These are phyloP conservation scores for Zoanthus solanderi DNA, from an alignment of 92 coral and sea anemone genomes.

Conservation along the genomic window DNA sequence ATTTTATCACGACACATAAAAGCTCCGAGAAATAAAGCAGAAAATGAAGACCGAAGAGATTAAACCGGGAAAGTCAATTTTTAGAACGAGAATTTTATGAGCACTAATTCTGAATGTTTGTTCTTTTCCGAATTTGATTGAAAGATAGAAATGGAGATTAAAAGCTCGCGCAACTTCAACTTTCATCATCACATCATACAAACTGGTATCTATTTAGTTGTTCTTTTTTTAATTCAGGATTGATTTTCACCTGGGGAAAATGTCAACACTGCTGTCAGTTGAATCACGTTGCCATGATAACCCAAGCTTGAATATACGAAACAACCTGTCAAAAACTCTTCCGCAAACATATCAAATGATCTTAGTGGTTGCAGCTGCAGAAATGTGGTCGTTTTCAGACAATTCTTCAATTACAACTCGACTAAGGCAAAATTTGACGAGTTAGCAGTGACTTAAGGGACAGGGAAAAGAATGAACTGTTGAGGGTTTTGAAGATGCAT, in stretches of 20 bases:
- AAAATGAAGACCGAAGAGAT: too few species aligned
- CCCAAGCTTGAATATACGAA: background rate
- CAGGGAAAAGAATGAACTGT: background rate
- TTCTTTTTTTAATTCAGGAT: background rate
- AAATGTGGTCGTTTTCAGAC: constrained; percentile 7
- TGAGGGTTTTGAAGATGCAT: constrained; percentile 40
- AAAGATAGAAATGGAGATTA: too few species aligned
- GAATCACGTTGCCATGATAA: constrained; percentile 9
- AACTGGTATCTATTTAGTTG: too few species aligned
- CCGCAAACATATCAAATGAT: constrained; percentile 4
- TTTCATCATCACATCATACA: too few species aligned
- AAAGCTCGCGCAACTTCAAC: too few species aligned
- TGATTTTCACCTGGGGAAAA: constrained; percentile 20
- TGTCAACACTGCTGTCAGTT: constrained; percentile 16
- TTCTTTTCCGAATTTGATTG: too few species aligned
- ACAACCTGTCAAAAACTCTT: constrained; percentile 26
- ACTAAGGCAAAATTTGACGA: background rate
- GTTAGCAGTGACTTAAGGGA: too few species aligned
- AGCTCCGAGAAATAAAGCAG: too few species aligned
- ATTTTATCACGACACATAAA: too few species aligned
- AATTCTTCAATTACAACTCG: constrained; percentile 10
- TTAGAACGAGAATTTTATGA: too few species aligned
- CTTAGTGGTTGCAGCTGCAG: constrained; percentile 32
- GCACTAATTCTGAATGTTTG: too few species aligned
- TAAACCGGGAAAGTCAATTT: too few species aligned